A percentile compares a stretch with the other conserved stretches of the same genome.
These are phyloP conservation scores for Drosophila putrida DNA, from an alignment of 2,888 invertebrate genomes.

Conservation along the genomic window DNA sequence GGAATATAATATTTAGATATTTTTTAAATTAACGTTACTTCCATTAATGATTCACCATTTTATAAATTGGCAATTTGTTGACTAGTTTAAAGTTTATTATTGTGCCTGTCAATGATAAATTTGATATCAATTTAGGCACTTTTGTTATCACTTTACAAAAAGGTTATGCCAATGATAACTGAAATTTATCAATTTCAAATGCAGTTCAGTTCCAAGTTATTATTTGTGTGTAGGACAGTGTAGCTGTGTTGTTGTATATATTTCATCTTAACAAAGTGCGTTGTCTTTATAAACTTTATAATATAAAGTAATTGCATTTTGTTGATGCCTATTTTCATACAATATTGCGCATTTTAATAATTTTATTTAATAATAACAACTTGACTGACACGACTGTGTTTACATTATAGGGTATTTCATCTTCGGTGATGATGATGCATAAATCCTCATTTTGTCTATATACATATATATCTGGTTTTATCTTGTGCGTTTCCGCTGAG, in stretches of 20 bases:
- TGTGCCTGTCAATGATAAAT: too few species aligned
- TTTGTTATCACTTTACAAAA: too few species aligned
- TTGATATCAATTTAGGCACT: too few species aligned
- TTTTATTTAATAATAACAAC: not conserved
- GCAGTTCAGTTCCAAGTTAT: not conserved
- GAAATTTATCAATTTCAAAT: not conserved
- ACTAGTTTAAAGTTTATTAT: too few species aligned
- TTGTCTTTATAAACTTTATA: too few species aligned
- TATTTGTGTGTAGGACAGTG: not conserved
- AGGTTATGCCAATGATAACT: too few species aligned
- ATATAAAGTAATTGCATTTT: not conserved
- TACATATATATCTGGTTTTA: not conserved
- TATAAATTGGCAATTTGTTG: too few species aligned
- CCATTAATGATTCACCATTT: too few species aligned
- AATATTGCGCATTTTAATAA: slow-evolving; percentile 1
- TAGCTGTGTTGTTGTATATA: not conserved
- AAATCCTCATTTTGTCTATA: not conserved
- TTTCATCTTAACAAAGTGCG: not conserved
- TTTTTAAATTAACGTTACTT: too few species aligned
- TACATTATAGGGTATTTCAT: slow-evolving; percentile 23
- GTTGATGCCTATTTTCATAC: slow-evolving; percentile 1
- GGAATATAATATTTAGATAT: too few species aligned
- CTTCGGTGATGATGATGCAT: not conserved
- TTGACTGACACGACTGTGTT: slow-evolving; percentile 6
- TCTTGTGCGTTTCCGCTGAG: slow-evolving; percentile 11